phyloP scores from a whole-genome alignment of 1,140 invertebrate genomes.

The Spodoptera litura region DNA sequence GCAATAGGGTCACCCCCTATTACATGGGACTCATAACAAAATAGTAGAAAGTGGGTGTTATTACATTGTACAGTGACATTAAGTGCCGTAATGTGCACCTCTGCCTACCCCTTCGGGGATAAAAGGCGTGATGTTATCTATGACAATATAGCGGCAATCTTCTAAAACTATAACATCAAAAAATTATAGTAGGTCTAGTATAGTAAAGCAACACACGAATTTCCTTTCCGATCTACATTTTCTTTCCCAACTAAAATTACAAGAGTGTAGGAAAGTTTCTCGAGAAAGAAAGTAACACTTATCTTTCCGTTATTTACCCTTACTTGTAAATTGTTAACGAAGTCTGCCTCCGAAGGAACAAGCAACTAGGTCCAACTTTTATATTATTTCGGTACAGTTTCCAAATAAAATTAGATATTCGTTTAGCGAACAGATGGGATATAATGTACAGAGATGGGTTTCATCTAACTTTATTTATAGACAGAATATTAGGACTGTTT shows the following conservation, averaged over 20 bases:
- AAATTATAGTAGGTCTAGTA: too few species aligned
- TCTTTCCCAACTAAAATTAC: background rate
- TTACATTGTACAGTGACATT: too few species aligned
- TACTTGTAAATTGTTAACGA: constrained; percentile 22
- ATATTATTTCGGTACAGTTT: constrained; percentile 6
- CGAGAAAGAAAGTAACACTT: background rate
- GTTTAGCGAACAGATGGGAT: background rate
- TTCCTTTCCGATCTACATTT: background rate
- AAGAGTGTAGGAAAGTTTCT: background rate
- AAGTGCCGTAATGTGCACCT: too few species aligned
- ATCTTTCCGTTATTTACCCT: background rate
- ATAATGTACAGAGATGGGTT: background rate
- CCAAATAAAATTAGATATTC: background rate
- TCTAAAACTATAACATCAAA: too few species aligned
- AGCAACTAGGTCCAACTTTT: background rate
- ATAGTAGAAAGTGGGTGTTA: too few species aligned
- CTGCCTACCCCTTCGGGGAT: too few species aligned
- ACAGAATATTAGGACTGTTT: too few species aligned
- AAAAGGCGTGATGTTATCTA: too few species aligned
- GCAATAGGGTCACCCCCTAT: too few species aligned
- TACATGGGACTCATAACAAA: too few species aligned
- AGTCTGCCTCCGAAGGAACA: background rate
- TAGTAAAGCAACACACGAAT: background rate
- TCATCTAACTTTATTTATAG: background rate
- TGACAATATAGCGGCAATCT: too few species aligned